Evolutionary conservation across 2,113 vertebrate genomes (phyloP), one percentile per base, ranked within the genome.

Genomic region (Donacobius atricapilla): DNA sequence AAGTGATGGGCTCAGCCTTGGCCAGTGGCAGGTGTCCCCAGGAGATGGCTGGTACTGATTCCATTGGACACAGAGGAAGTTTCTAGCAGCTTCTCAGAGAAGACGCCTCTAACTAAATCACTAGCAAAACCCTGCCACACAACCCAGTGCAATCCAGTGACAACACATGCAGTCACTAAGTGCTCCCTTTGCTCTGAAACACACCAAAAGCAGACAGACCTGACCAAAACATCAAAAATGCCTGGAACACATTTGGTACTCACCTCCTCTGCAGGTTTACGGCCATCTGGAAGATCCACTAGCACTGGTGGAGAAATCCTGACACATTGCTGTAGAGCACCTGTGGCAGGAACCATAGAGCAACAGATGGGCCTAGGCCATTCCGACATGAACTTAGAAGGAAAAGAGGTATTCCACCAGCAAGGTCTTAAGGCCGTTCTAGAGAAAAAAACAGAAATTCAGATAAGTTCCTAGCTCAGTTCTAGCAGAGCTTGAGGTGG

Each of bases 191-290:
- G 19, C 57, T 77, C 42, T 33, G 53, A 80, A 44, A 42, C 20
- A 50, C 2, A 48, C 10, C 23, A 42, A 47, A 70, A 63, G 51
- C 5, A 56, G 44, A 76, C n/a, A 91, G 37, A 83, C 21, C 24
- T 53, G 31, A 63, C 9, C 31, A 57, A 80, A 88, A 27, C 2
- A 2, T 9, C 13, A 60, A 54, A 45, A 90, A n/a, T 18, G 66
- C 31, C 50, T 6, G 10, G 5, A 56, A 45, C 9, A 7, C 13
- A 15, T 56, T 75, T 73, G 37, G 21, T 87, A 97, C 96, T 81
- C 71, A 97, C 96, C 96, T 95, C 70, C 24, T 96, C 86, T 82
- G 94, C 72, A 91, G 71, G 24, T 93, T 95, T 96, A 96, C 48
- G 89, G 94, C 90, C 96, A 97, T 95, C 80, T 89, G 93, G 88